phyloP scores from a whole-genome alignment of 2,888 invertebrate species.

The Drosophila longiperda region DNA sequence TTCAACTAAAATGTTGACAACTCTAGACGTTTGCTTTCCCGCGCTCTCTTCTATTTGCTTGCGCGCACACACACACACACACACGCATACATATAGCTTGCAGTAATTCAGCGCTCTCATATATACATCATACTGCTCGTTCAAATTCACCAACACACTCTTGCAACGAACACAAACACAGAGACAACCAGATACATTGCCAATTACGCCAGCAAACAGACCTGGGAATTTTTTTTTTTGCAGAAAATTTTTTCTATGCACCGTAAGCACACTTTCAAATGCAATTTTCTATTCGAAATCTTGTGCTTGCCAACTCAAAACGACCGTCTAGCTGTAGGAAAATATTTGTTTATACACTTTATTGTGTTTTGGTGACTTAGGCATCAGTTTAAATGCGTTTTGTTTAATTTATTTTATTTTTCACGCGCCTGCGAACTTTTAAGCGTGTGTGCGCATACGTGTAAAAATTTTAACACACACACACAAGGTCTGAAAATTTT shows the following conservation, averaged over 20 bases:
- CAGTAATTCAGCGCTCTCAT: conserved; percentile 57
- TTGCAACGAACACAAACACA: conserved; percentile 36
- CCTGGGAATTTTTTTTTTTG: conserved; percentile 81
- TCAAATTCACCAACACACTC: conserved; percentile 33
- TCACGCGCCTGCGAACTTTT: conserved; percentile 82
- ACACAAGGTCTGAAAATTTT: conserved; percentile 29
- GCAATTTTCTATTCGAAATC: conserved; percentile 60
- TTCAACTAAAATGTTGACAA: conserved; percentile 39
- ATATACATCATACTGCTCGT: conserved; percentile 22
- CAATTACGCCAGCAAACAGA: conserved; percentile 78
- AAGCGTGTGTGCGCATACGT: conserved; percentile 65
- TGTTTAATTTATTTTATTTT: conserved; percentile 60
- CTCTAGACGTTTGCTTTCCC: conserved; percentile 55
- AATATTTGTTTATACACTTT: conserved; percentile 65
- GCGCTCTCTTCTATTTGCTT: conserved; percentile 51
- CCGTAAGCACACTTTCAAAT: conserved; percentile 71
- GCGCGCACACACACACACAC: conserved; percentile 26
- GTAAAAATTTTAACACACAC: conserved; percentile 46
- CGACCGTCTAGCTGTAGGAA: conserved; percentile 50
- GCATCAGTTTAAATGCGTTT: conserved; percentile 66
- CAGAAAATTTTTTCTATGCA: conserved; percentile 66
- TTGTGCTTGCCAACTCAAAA: conserved; percentile 54
- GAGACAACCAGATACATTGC: conserved; percentile 53
- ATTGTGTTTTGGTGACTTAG: conserved; percentile 61
- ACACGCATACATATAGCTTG: conserved; percentile 25